phyloP scores from a whole-genome alignment of 2,888 invertebrate genomes.

The Marronus borbonicus region DNA sequence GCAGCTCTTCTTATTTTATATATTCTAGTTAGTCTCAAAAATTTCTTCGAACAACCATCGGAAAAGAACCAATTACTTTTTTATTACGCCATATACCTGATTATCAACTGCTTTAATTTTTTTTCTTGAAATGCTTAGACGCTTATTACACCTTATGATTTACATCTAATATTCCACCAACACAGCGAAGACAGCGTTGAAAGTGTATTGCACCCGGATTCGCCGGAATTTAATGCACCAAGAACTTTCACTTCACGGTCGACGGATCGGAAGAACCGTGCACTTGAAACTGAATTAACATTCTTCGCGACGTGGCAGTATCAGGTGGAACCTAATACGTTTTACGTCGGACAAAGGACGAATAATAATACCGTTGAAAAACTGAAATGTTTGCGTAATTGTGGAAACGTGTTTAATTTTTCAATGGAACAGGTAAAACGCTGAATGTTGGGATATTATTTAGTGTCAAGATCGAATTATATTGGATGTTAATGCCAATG shows the following conservation, averaged over 20 bases:
- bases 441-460: too few species aligned
- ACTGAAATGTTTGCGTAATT: too few species aligned
- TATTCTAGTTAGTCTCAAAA: too few species aligned
- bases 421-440: too few species aligned
- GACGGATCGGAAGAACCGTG: constrained; percentile 25
- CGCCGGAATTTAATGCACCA: constrained; percentile 31
- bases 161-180: neutral
- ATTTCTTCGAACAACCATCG: too few species aligned
- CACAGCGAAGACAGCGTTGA: neutral
- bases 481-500: too few species aligned
- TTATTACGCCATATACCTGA: neutral
- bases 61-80: too few species aligned
- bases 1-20: too few species aligned
- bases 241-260: constrained; percentile 45
- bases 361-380: constrained; percentile 9
- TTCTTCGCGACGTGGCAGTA: neutral
- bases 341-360: constrained; percentile 1
- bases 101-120: neutral
- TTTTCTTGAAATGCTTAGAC: neutral
- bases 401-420: too few species aligned
- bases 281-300: constrained; percentile 44
- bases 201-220: constrained; percentile 44
- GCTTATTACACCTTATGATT: neutral
- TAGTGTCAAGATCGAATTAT: too few species aligned
- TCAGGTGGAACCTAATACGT: constrained; percentile 14